These are phyloP conservation scores for Eucera pruinosa DNA, from an alignment of 2,888 invertebrate species.

Conservation along the genomic window DNA sequence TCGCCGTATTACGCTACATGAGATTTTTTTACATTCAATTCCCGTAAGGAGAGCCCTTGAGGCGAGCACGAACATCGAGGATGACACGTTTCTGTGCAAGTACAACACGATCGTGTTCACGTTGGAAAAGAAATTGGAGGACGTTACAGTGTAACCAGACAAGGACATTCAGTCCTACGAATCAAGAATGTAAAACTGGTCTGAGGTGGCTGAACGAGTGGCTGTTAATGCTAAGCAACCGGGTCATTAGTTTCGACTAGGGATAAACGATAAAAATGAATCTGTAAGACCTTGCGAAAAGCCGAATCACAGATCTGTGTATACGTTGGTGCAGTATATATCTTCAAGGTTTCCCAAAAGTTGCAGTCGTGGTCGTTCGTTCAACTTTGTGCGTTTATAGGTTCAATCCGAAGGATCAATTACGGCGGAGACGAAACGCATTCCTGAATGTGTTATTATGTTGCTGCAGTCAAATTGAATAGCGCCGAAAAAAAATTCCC, in stretches of 20 bases:
- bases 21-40: conserved; percentile 47
- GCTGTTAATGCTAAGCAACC: conserved; percentile 46
- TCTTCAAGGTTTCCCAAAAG: conserved; percentile 16
- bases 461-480: background rate
- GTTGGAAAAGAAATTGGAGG: conserved; percentile 38
- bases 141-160: conserved; percentile 23
- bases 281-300: conserved; percentile 25
- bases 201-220: background rate
- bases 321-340: conserved; percentile 2
- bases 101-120: background rate
- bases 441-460: background rate
- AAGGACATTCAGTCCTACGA: conserved; percentile 55
- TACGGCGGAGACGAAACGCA: background rate
- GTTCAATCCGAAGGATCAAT: conserved; percentile 1
- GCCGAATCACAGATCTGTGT: background rate
- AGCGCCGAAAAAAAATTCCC: background rate
- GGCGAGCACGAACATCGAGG: conserved; percentile 26
- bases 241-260: conserved; percentile 17
- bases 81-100: conserved; percentile 24
- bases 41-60: conserved; percentile 53
- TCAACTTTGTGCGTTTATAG: conserved; percentile 2
- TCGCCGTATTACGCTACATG: background rate
- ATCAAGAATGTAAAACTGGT: conserved; percentile 53
- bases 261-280: conserved; percentile 38
- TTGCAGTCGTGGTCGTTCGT: conserved; percentile 26